Evolutionary conservation across 2,797 vertebrate species (phyloP).

Genomic region (Cossypha dichroa): DNA sequence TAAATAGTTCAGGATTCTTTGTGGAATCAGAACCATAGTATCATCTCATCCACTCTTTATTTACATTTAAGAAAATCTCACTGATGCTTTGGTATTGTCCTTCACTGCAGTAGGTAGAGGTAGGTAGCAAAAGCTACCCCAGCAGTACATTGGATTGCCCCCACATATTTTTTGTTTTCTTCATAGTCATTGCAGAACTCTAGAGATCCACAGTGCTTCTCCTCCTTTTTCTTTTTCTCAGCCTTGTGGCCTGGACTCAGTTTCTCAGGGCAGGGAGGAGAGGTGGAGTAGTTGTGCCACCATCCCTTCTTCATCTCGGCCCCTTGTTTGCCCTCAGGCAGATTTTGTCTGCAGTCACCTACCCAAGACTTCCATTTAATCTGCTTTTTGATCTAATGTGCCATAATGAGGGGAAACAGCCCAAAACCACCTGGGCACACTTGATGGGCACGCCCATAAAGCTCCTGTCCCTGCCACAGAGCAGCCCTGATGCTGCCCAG

Average conservation of each 20-base stretch:
- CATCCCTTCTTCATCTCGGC: not conserved
- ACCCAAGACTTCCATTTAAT: not conserved
- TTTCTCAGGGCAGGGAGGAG: not conserved
- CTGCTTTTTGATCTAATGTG: not conserved
- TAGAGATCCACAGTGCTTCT: not conserved
- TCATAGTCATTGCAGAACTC: not conserved
- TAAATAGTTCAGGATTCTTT: not conserved
- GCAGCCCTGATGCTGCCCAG: fast-evolving
- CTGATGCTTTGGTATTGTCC: not conserved
- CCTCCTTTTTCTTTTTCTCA: not conserved
- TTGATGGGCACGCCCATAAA: fast-evolving
- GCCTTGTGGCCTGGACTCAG: not conserved
- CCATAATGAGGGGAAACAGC: not conserved
- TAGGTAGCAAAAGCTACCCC: not conserved
- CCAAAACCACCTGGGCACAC: fast-evolving
- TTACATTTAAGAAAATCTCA: not conserved
- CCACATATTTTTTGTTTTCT: not conserved
- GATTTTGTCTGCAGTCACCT: not conserved
- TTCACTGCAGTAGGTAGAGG: not conserved
- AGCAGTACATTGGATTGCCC: not conserved
- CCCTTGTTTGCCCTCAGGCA: fast-evolving
- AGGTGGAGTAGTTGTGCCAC: not conserved
- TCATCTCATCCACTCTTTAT: not conserved
- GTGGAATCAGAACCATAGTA: not conserved
- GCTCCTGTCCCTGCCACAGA: not conserved